Percentiles rank a stretch among this genome's conserved stretches.
Evolutionary conservation across 2,888 invertebrate species (phyloP).

Genomic region (Drosophila peninsularis): DNA sequence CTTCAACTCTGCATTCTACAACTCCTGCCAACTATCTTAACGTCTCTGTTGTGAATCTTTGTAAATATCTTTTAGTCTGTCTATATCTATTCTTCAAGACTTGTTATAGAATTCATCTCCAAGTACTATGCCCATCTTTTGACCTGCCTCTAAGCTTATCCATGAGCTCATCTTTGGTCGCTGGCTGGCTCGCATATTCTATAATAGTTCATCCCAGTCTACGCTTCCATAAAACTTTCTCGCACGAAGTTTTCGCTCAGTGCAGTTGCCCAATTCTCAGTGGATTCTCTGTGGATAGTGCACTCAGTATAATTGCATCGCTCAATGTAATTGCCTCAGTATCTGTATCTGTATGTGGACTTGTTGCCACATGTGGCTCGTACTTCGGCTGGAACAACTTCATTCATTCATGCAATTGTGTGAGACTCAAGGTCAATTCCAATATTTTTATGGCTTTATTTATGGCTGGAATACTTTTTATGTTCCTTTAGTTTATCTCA

Average conservation of each 20-base stretch:
- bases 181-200: not conserved
- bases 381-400: not conserved
- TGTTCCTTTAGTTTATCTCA: slow-evolving; percentile 1
- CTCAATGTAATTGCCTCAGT: not conserved
- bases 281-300: not conserved
- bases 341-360: not conserved
- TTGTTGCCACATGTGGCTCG: slow-evolving; percentile 3
- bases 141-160: not conserved
- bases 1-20: too few species aligned
- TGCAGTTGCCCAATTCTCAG: not conserved
- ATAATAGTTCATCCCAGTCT: not conserved
- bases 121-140: too few species aligned
- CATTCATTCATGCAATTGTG: slow-evolving; percentile 3
- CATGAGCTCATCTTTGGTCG: not conserved
- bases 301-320: not conserved
- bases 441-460: slow-evolving; percentile 8
- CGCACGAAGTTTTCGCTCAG: not conserved
- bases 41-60: too few species aligned
- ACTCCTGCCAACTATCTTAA: too few species aligned
- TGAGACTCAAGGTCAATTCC: slow-evolving; percentile 4
- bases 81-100: too few species aligned
- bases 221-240: not conserved
- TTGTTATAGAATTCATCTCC: too few species aligned
- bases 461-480: slow-evolving; percentile 9
- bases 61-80: too few species aligned